Percentiles rank a stretch among this genome's conserved stretches.
Evolutionary conservation across 2,113 vertebrate species (phyloP).

Genomic region (Cynocephalus volans): DNA sequence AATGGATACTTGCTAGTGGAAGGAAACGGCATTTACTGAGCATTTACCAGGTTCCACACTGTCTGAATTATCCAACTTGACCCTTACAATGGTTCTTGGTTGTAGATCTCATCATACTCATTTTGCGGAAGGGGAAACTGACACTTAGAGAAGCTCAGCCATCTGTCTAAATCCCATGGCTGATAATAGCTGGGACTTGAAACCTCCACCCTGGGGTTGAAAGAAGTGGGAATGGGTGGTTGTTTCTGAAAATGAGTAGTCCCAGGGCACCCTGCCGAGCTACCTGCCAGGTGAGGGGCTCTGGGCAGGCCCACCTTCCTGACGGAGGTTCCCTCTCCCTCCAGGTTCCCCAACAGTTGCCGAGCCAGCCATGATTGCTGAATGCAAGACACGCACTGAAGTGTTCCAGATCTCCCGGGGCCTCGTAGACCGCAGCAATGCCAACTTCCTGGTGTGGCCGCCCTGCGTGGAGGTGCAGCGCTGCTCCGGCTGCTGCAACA

Average conservation of each 20-base stretch:
- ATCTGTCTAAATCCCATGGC: neutral
- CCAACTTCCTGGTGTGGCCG: constrained; percentile 97
- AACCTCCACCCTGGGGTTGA: neutral
- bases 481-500: constrained; percentile 98
- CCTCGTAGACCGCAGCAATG: constrained; percentile 95
- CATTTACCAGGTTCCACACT: neutral
- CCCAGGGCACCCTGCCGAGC: neutral
- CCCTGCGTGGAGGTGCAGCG: constrained; percentile 97
- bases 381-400: constrained; percentile 95
- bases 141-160: neutral
- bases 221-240: neutral
- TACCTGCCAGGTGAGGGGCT: neutral
- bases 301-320: neutral
- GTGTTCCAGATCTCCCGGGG: constrained; percentile 95
- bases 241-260: neutral
- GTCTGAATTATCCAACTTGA: neutral
- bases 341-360: constrained; percentile 87
- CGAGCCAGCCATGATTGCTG: constrained; percentile 92
- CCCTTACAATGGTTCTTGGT: neutral
- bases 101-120: neutral
- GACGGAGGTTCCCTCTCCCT: rapidly evolving
- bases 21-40: neutral
- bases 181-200: too few relatives aligned
- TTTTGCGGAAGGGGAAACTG: neutral
- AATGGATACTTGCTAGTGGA: neutral